A percentile compares a stretch with the other conserved stretches of the same genome.
These are phyloP conservation scores for Prionace glauca DNA, from an alignment of 2,797 vertebrate genomes.

Conservation along the genomic window DNA sequence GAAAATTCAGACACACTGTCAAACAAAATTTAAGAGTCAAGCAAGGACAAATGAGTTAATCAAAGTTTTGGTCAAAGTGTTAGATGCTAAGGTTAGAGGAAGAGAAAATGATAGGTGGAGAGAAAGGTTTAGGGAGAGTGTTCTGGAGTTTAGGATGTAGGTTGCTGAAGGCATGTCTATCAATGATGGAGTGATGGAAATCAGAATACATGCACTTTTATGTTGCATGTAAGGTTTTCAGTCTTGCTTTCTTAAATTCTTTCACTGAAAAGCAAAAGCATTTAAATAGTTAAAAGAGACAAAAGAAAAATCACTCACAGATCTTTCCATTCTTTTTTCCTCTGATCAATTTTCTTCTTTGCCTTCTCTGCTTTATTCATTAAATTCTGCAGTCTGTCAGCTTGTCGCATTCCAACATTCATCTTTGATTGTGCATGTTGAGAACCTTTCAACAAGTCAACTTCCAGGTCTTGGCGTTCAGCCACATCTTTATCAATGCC, in stretches of 20 bases:
- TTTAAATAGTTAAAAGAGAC: slow-evolving; percentile 1
- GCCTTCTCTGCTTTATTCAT: slow-evolving; percentile 69
- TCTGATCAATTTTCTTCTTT: slow-evolving; percentile 65
- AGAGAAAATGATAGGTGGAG: neutral
- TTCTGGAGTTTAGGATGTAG: neutral
- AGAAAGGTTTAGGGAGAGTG: neutral
- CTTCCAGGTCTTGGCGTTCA: neutral
- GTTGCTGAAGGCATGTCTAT: neutral
- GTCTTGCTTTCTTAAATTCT: neutral
- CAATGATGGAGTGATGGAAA: neutral
- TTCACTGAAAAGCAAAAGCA: neutral
- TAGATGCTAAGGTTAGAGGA: neutral
- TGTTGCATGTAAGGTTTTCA: neutral
- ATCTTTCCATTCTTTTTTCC: slow-evolving; percentile 77
- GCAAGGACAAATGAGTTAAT: neutral
- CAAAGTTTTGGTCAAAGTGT: neutral
- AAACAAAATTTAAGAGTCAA: neutral
- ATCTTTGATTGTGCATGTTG: neutral
- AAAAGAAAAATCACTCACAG: slow-evolving; percentile 63
- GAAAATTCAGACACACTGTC: neutral
- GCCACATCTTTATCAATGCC: neutral
- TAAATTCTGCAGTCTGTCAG: slow-evolving; percentile 65
- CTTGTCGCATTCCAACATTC: slow-evolving; percentile 51
- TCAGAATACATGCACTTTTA: neutral
- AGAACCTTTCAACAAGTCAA: neutral